Evolutionary conservation across 2,797 vertebrate species (phyloP), one percentile per base, ranked within the genome.

Genomic region (Gephyroberyx darwinii): DNA sequence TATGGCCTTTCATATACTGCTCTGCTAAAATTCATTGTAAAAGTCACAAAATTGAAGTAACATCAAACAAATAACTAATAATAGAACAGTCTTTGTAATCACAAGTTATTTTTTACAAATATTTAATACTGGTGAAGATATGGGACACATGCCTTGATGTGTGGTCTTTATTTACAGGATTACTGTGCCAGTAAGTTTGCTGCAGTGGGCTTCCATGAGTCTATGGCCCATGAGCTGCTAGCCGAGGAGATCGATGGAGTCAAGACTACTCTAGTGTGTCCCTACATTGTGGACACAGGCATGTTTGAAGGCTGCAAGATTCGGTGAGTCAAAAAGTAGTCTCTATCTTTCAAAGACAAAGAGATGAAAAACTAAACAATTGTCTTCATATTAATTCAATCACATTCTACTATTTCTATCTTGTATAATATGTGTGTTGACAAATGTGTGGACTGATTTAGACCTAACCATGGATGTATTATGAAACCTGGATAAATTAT

Each of bases 111-210:
- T 53, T 9, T 4, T 19, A 19, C 0, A 22, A 33, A 62, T 65
- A 22, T 16, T 54, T 2, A 5, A 8, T 39, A 56, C n/a, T 50
- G 7, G 17, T 31, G 31, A 52, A 19, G 22, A 43, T 63, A 10
- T 45, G 2, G 10, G 41, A 8, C 59, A 50, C 0, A 50, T 47
- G 33, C 14, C 26, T 31, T 52, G 14, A 31, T 60, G 30, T 57
- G 13, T 51, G 61, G 41, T 60, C 56, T 35, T 63, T 17, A 35
- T 63, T 47, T 59, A 60, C 78, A 93, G 92, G 91, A 90, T 74
- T 93, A 93, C 69, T 93, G 92, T 51, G 92, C 91, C 65, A 93
- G 92, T 81, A 92, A 91, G 68, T 94, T 93, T 78, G 92, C 92
- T 2, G 91, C 88, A 5, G 91, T 92, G 58, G 92, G 91, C 12